Conservation (phyloP, 1,140 invertebrate genomes). For the Neodiprion pinetum region DNA sequence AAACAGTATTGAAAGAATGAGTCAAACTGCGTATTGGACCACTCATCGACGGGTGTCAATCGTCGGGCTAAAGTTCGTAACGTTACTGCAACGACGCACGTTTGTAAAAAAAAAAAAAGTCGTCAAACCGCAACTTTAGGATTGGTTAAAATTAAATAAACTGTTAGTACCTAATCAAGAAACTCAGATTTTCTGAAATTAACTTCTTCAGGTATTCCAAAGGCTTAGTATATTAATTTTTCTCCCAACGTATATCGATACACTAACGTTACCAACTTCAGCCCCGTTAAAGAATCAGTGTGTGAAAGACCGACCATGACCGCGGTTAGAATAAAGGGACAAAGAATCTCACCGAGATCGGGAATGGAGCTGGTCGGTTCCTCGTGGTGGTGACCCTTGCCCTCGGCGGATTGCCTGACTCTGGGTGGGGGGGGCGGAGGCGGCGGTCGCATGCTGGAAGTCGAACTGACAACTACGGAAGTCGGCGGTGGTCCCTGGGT, state of each 20-base stretch:
- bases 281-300: neutral
- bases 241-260: neutral
- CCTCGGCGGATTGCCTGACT: conserved; percentile 51
- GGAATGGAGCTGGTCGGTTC: conserved; percentile 85
- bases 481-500: conserved; percentile 17
- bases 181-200: too few species aligned
- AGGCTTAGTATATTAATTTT: neutral
- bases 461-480: conserved; percentile 57
- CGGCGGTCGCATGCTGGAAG: conserved; percentile 62
- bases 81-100: too few species aligned
- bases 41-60: too few species aligned
- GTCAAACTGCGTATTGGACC: too few species aligned
- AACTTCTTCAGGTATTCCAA: too few species aligned
- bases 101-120: too few species aligned
- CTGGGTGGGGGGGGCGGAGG: conserved; percentile 65
- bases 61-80: too few species aligned
- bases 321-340: conserved; percentile 4
- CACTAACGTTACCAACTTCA: neutral
- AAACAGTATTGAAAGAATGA: too few species aligned
- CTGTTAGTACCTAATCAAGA: too few species aligned
- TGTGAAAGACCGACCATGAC: neutral
- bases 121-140: too few species aligned
- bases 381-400: conserved; percentile 65
- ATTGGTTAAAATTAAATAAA: too few species aligned
- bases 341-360: conserved; percentile 75